Conservation (phyloP, 2,113 vertebrate genomes). For the Fulmarus glacialis region DNA sequence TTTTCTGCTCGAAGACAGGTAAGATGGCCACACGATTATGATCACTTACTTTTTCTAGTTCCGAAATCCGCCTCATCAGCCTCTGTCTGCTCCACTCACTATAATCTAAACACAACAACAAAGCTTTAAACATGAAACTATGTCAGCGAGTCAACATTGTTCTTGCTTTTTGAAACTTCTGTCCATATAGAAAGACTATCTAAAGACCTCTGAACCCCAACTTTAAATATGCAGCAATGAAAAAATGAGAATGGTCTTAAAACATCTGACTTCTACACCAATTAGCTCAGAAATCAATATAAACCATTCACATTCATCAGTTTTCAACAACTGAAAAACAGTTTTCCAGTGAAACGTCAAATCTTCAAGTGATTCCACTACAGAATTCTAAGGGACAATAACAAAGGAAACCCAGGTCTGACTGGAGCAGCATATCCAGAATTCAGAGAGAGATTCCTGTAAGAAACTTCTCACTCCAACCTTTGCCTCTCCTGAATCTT, state of each 20-base stretch:
- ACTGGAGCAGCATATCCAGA: background rate
- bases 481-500: background rate
- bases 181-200: background rate
- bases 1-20: background rate
- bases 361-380: background rate
- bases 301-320: background rate
- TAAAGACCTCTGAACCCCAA: background rate
- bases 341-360: background rate
- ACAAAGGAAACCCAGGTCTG: background rate
- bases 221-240: background rate
- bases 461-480: background rate
- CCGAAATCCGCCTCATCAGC: constrained; percentile 81
- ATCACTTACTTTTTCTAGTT: constrained; percentile 87
- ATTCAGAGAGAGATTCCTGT: background rate
- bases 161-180: background rate
- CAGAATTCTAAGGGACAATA: background rate
- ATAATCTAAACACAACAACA: constrained; percentile 72
- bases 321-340: background rate
- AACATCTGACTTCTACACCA: background rate
- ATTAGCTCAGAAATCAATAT: background rate
- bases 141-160: background rate
- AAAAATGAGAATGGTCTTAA: background rate
- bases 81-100: constrained; percentile 89
- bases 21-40: background rate
- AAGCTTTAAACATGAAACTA: background rate